These are phyloP conservation scores for Tiaroga cobitis DNA, from an alignment of 2,797 vertebrate species.

Conservation along the genomic window DNA sequence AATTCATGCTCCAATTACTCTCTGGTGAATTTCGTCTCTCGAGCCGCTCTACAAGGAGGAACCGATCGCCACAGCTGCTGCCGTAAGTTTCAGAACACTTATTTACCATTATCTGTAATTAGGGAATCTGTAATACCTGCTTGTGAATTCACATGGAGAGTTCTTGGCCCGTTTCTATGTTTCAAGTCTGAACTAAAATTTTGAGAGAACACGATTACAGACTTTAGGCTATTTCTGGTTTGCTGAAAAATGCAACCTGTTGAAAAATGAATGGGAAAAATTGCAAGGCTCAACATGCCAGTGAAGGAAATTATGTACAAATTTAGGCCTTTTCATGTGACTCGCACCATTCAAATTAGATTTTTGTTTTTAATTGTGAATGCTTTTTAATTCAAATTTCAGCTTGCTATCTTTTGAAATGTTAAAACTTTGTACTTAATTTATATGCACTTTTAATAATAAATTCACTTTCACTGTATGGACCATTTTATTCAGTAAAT, in stretches of 20 bases:
- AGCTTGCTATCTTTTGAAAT: neutral
- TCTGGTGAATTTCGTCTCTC: slow-evolving; percentile 70
- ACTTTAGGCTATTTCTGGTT: neutral
- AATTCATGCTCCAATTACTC: slow-evolving; percentile 70
- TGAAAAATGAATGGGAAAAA: neutral
- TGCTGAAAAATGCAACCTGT: neutral
- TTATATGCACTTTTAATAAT: neutral
- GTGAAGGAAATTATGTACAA: neutral
- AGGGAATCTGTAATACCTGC: slow-evolving; percentile 62
- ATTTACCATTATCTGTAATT: slow-evolving; percentile 73
- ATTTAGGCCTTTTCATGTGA: neutral
- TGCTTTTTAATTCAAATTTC: neutral
- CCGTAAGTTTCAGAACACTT: slow-evolving; percentile 66
- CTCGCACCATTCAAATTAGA: neutral
- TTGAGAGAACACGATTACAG: slow-evolving; percentile 2
- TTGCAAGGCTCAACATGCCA: neutral
- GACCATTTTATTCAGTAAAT: neutral
- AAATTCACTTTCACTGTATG: neutral
- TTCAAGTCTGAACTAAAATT: slow-evolving; percentile 38
- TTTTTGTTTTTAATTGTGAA: neutral
- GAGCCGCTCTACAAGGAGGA: slow-evolving; percentile 57
- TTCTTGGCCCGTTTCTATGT: slow-evolving; percentile 44
- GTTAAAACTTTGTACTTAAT: neutral
- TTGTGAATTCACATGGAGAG: slow-evolving; percentile 42
- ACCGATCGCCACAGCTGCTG: slow-evolving; percentile 53